Base-by-base conservation (phyloP, 2,113 vertebrate species). In the Muscicapa adusta region DNA sequence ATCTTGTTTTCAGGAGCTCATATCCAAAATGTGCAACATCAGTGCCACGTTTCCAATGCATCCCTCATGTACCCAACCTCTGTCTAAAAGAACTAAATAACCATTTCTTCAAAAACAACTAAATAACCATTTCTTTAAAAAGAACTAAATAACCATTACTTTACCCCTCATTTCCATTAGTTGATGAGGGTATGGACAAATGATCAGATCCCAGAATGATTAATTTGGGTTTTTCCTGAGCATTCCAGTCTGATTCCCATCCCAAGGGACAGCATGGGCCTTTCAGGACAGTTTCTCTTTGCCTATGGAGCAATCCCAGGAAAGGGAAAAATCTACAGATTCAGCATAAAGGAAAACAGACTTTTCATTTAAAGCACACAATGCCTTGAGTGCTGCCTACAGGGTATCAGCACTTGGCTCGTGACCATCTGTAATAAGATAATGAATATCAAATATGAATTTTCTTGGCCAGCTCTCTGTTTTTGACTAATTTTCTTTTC, bases 361-460 rank as follows among this genome's bases (percentile, higher is more conserved):
- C 18, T 73, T 96, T 79, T 74, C 60, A 58, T 68, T 89, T 82
- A 83, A 70, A 56, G 74, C 50, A 54, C 38, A 34, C 17, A 58
- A 42, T 93, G 68, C 90, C 84, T 47, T 38, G 67, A 88, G 63
- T 84, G 40, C 85, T 70, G 88, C 82, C 89, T 88, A 38, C 67
- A 88, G 94, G 85, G 80, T 88, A 91, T 63, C 89, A 77, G 40
- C 82, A 63, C 75, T 66, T 93, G 95, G 95, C 87, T 88, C 61
- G 40, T 67, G 63, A 94, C 75, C 95, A 83, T 88, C 72, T 84
- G n/a, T 88, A 96, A 96, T 48, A 78, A 90, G 94, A 95, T 96
- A 96, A 96, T 95, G 90, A 90, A 86, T 83, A 96, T 86, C 88
- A 88, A 95, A 90, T 82, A 96, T 62, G 86, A 90, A 91, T 95